Conservation (phyloP, 2,888 invertebrate genomes). For the Aleiodes testaceus region DNA sequence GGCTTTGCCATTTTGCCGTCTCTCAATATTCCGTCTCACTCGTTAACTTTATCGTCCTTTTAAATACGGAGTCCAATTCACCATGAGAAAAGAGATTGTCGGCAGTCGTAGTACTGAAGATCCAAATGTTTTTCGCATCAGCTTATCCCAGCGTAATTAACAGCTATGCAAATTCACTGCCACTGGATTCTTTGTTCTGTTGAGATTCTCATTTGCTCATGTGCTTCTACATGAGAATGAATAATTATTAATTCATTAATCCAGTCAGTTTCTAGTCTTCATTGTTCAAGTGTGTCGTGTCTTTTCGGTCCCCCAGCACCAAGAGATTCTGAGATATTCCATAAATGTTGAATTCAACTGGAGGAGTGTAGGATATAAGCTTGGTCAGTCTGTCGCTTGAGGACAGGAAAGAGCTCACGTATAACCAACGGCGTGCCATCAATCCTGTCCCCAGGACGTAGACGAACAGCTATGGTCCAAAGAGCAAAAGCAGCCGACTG, state of each 20-base stretch:
- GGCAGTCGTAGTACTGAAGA: conserved; percentile 47
- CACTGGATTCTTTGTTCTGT: conserved; percentile 45
- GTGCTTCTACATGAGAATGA: background rate
- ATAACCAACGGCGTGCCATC: conserved; percentile 63
- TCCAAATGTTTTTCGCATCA: conserved; percentile 46
- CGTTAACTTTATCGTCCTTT: conserved; percentile 24
- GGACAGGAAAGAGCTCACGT: conserved; percentile 51
- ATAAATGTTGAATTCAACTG: conserved; percentile 65
- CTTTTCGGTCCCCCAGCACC: background rate
- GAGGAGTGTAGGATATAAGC: conserved; percentile 35
- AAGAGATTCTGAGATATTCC: conserved; percentile 69
- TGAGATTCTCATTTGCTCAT: background rate
- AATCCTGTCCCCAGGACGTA: conserved; percentile 67
- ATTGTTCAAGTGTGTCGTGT: too few species aligned
- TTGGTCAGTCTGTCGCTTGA: conserved; percentile 43
- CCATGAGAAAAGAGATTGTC: conserved; percentile 43
- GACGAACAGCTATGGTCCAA: conserved; percentile 68
- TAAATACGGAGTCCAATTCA: conserved; percentile 40
- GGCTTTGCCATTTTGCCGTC: conserved; percentile 34
- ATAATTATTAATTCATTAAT: too few species aligned
- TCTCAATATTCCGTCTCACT: background rate
- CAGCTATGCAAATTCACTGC: conserved; percentile 47
- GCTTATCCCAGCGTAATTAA: conserved; percentile 65
- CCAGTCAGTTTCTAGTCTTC: too few species aligned
- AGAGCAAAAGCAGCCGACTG: conserved; percentile 69